Conservation (phyloP, 2,888 invertebrate species). For the Andrena bucephala region DNA sequence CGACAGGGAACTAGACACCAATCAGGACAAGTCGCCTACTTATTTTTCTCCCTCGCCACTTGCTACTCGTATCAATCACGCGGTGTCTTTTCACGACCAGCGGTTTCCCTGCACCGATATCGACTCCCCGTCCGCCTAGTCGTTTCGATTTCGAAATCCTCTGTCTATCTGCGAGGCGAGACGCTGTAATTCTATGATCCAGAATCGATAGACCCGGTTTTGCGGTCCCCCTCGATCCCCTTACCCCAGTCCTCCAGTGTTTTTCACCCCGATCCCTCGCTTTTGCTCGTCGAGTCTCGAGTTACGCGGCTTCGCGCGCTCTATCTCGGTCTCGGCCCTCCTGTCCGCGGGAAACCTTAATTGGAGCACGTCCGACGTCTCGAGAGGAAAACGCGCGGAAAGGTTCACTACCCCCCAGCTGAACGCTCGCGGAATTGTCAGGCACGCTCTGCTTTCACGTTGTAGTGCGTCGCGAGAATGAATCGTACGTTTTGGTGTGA, state of each 20-base stretch:
- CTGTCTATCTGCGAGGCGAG: neutral
- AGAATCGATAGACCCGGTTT: conserved; percentile 36
- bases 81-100: conserved; percentile 39
- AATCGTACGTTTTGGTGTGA: neutral
- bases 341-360: conserved; percentile 20
- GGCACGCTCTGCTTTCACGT: too few species aligned
- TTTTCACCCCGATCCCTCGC: neutral
- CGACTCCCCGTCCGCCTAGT: neutral
- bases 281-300: conserved; percentile 40
- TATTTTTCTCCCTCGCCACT: conserved; percentile 13
- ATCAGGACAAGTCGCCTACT: neutral
- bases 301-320: conserved; percentile 57
- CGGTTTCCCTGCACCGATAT: conserved; percentile 43
- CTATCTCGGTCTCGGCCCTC: conserved; percentile 25
- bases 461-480: too few species aligned
- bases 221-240: conserved; percentile 22
- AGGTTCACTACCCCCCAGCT: neutral
- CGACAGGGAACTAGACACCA: conserved; percentile 20
- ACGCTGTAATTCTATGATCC: conserved; percentile 35
- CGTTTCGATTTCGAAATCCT: conserved; percentile 39
- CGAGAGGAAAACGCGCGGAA: conserved; percentile 30
- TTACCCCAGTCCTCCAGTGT: neutral
- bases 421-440: neutral
- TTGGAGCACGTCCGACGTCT: conserved; percentile 41
- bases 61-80: neutral